Conservation (phyloP, 2,113 vertebrate genomes). For the Lepisosteus oculatus region DNA sequence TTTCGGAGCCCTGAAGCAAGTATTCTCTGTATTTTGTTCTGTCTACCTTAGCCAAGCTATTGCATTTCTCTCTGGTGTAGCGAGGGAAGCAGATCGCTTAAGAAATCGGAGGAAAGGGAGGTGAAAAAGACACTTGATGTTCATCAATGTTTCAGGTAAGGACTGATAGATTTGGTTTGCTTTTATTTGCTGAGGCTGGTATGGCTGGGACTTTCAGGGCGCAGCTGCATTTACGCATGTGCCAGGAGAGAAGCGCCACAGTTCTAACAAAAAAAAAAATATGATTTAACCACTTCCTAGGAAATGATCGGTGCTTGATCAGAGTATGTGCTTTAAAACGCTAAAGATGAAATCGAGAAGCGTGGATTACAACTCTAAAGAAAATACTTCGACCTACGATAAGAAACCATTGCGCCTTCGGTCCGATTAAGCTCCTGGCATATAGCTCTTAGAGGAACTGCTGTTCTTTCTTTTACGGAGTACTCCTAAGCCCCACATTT, state of each 20-base stretch:
- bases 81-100: conserved; percentile 87
- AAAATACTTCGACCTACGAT: conserved; percentile 30
- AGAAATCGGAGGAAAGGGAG: conserved; percentile 71
- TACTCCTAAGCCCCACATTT: conserved; percentile 41
- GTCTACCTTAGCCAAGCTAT: conserved; percentile 98
- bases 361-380: conserved; percentile 5
- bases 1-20: conserved; percentile 96
- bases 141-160: conserved; percentile 91
- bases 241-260: conserved; percentile 77
- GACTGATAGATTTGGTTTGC: conserved; percentile 77
- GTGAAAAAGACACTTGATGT: conserved; percentile 64
- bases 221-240: conserved; percentile 95
- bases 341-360: conserved; percentile 9
- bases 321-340: conserved; percentile 33
- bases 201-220: conserved; percentile 80
- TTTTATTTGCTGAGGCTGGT: conserved; percentile 78
- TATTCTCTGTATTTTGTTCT: conserved; percentile 97
- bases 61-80: conserved; percentile 96
- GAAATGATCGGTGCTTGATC: conserved; percentile 46
- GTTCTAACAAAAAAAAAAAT: conserved; percentile 51
- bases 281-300: conserved; percentile 67
- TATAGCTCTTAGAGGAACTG: conserved; percentile 38
- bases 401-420: conserved; percentile 43
- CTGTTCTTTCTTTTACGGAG: conserved; percentile 29
- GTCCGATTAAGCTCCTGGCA: conserved; percentile 60